Percentiles rank a stretch among this genome's conserved stretches.
phyloP scores from a whole-genome alignment of 2,888 invertebrate genomes.

The Aproaerema taeniolella region DNA sequence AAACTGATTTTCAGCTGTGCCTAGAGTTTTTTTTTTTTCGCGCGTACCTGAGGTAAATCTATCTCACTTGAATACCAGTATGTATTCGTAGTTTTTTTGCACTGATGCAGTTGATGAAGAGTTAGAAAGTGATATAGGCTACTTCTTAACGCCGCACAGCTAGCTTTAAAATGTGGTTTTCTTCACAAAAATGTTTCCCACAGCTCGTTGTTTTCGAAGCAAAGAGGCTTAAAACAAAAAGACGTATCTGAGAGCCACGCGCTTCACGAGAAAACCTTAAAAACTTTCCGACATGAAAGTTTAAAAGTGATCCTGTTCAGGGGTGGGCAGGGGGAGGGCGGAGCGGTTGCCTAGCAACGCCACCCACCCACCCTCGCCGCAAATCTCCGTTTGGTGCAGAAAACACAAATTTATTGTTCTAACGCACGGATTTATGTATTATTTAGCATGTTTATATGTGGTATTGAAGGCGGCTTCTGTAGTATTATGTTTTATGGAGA shows the following conservation, averaged over 20 bases:
- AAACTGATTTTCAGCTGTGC: no score
- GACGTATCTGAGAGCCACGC: slow-evolving; percentile 64
- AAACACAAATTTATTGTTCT: slow-evolving; percentile 63
- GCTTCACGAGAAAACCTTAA: slow-evolving; percentile 74
- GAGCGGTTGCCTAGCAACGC: slow-evolving; percentile 63
- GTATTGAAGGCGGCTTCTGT: no score
- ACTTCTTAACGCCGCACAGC: no score
- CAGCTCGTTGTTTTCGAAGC: slow-evolving; percentile 36
- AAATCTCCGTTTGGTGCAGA: slow-evolving; percentile 68
- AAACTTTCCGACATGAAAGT: slow-evolving; percentile 76
- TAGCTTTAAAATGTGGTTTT: no score
- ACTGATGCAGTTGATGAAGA: no score
- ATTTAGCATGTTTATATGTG: slow-evolving; percentile 7
- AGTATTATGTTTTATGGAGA: no score
- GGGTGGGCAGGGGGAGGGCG: slow-evolving; percentile 27
- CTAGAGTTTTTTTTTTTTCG: no score
- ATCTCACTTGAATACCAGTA: no score
- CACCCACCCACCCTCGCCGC: slow-evolving; percentile 57
- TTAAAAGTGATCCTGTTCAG: slow-evolving; percentile 70
- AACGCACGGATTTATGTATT: slow-evolving; percentile 37
- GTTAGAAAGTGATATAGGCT: no score
- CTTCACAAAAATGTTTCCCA: no score
- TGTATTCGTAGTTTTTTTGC: no score
- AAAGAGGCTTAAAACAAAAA: slow-evolving; percentile 65
- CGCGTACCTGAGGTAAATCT: no score